Conservation (phyloP, 2,888 invertebrate species). For the Hypomecis punctinalis region DNA sequence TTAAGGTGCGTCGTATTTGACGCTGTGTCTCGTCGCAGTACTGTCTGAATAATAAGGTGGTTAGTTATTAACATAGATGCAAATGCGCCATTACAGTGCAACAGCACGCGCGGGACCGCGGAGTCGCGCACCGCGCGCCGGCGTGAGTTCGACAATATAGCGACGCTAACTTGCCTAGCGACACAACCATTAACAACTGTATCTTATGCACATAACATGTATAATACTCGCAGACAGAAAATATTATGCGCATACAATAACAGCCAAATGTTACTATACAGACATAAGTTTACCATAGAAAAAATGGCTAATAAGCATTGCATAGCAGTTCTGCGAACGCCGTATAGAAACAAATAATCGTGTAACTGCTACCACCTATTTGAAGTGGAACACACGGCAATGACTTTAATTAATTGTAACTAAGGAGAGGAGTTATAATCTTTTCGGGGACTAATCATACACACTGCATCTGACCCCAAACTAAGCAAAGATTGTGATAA, state of each 20-base stretch:
- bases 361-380: too few relatives aligned
- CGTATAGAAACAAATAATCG: too few relatives aligned
- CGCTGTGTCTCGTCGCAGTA: conserved; percentile 22
- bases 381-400: too few relatives aligned
- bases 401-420: too few relatives aligned
- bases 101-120: conserved; percentile 56
- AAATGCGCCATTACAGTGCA: conserved; percentile 62
- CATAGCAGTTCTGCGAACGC: too few relatives aligned
- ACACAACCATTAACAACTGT: conserved; percentile 12
- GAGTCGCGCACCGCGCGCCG: conserved; percentile 11
- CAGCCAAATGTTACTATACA: background rate
- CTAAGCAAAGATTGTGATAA: too few relatives aligned
- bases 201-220: background rate
- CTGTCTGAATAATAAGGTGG: conserved; percentile 56
- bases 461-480: too few relatives aligned
- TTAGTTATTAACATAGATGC: conserved; percentile 65
- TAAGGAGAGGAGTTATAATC: too few relatives aligned
- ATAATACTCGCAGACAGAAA: background rate
- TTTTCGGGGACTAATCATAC: too few relatives aligned
- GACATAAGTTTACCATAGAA: background rate
- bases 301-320: background rate
- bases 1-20: conserved; percentile 31
- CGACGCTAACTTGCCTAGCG: conserved; percentile 7
- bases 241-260: conserved; percentile 2
- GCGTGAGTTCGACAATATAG: conserved; percentile 4